Conservation (phyloP, 2,888 invertebrate species). For the Melanostoma mellinum region DNA sequence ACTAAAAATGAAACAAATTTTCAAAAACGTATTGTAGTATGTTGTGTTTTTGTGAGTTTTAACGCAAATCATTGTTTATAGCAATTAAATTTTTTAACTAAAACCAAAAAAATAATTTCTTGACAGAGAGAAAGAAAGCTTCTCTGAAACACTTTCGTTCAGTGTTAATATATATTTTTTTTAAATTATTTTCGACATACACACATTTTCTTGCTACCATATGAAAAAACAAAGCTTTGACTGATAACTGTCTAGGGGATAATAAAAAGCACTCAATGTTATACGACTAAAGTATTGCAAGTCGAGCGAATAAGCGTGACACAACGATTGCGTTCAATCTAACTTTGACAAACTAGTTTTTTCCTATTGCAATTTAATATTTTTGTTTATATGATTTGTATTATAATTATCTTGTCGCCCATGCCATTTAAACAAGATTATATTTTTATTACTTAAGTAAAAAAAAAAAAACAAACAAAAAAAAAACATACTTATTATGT, state of each 20-base stretch:
- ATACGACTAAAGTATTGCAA: slow-evolving; percentile 38
- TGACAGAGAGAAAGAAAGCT: slow-evolving; percentile 7
- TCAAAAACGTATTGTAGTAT: slow-evolving; percentile 49
- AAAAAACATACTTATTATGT: not conserved
- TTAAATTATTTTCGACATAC: not conserved
- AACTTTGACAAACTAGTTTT: slow-evolving; percentile 9
- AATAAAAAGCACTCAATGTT: slow-evolving; percentile 42
- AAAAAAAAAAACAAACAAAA: too few species aligned
- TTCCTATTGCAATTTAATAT: slow-evolving; percentile 18
- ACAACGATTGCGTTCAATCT: slow-evolving; percentile 27
- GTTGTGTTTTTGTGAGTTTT: slow-evolving; percentile 57
- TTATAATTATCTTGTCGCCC: slow-evolving; percentile 48
- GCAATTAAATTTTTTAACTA: slow-evolving; percentile 45
- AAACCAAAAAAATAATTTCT: slow-evolving; percentile 18
- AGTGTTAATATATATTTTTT: not conserved
- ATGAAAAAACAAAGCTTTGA: slow-evolving; percentile 49
- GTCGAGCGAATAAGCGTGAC: slow-evolving; percentile 13
- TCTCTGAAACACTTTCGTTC: slow-evolving; percentile 27
- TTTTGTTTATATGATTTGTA: slow-evolving; percentile 21
- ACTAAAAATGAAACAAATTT: slow-evolving; percentile 41
- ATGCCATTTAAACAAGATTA: slow-evolving; percentile 61
- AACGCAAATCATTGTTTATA: slow-evolving; percentile 50
- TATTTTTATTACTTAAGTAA: slow-evolving; percentile 48
- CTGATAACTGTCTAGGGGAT: slow-evolving; percentile 64
- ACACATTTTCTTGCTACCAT: slow-evolving; percentile 37